phyloP scores from a whole-genome alignment of 1,140 invertebrate species.

The Drosophila prosaltans region DNA sequence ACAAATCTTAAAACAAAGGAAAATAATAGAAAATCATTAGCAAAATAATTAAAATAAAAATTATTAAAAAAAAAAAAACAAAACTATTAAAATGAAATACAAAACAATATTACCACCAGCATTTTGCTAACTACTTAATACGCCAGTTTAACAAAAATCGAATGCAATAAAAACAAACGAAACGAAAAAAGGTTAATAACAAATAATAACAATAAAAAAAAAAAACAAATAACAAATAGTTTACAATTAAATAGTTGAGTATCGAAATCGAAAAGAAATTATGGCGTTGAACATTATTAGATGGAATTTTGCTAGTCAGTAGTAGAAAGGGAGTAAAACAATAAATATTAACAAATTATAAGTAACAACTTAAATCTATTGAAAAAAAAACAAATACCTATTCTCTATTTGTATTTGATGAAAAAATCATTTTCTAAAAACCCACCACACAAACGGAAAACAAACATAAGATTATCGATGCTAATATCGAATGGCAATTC shows the following conservation, averaged over 20 bases:
- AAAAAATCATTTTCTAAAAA: slow-evolving; percentile 62
- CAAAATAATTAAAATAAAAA: slow-evolving; percentile 23
- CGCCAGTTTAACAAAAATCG: slow-evolving; percentile 58
- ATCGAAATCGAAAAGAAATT: slow-evolving; percentile 25
- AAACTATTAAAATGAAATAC: slow-evolving; percentile 19
- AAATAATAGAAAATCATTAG: slow-evolving; percentile 71
- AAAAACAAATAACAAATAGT: slow-evolving; percentile 26
- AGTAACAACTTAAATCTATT: slow-evolving; percentile 10
- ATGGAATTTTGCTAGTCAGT: slow-evolving; percentile 33
- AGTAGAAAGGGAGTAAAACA: slow-evolving; percentile 27
- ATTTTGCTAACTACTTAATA: slow-evolving; percentile 74
- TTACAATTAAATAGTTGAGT: slow-evolving; percentile 59
- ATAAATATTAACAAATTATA: slow-evolving; percentile 18
- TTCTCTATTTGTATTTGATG: slow-evolving; percentile 43
- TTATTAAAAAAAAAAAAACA: not conserved
- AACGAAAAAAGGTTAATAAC: slow-evolving; percentile 40
- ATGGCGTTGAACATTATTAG: slow-evolving; percentile 12
- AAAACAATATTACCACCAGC: slow-evolving; percentile 76
- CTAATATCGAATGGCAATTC: slow-evolving; percentile 13
- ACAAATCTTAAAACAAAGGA: slow-evolving; percentile 38
- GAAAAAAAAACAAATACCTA: slow-evolving; percentile 32
- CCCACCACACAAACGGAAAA: slow-evolving; percentile 58
- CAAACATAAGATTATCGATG: slow-evolving; percentile 21
- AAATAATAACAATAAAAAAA: slow-evolving; percentile 6
- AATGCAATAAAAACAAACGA: slow-evolving; percentile 17